Conservation (phyloP, 2,797 vertebrate species). For the Hippopotamyrus pictus region DNA sequence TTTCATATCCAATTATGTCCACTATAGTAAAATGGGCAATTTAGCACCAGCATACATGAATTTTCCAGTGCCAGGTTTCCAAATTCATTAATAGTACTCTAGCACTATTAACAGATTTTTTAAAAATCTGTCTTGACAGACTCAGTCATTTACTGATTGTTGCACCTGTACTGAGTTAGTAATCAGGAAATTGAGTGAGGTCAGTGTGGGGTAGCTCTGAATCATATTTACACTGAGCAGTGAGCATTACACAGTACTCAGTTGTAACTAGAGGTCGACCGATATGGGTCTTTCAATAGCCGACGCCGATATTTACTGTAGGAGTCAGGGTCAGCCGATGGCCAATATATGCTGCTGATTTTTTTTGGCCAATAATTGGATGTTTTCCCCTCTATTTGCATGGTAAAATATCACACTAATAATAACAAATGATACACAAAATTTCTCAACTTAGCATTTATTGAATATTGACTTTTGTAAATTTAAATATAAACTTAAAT, state of each 20-base stretch:
- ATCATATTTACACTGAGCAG: not conserved
- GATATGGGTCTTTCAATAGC: too few relatives aligned
- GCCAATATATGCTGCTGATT: too few relatives aligned
- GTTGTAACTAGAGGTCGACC: not conserved
- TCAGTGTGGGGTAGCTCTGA: not conserved
- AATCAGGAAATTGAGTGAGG: not conserved
- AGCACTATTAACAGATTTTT: not conserved
- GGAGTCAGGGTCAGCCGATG: too few relatives aligned
- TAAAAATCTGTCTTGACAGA: not conserved
- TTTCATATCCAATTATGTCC: constrained; percentile 53
- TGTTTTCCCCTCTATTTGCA: too few relatives aligned
- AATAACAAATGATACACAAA: too few relatives aligned
- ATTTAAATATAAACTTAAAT: too few relatives aligned
- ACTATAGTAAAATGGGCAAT: constrained; percentile 54
- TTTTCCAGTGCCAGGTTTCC: constrained; percentile 35
- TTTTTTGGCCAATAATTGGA: too few relatives aligned
- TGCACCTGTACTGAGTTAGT: not conserved
- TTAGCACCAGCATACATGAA: constrained; percentile 46
- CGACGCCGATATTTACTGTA: not conserved
- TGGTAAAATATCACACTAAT: not conserved
- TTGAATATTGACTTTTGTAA: too few relatives aligned
- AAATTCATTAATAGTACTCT: constrained; percentile 28
- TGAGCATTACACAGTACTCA: not conserved
- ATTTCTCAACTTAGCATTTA: too few relatives aligned
- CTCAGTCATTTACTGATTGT: not conserved